These are phyloP conservation scores for Turnix velox DNA, from an alignment of 2,113 vertebrate genomes.

Conservation along the genomic window DNA sequence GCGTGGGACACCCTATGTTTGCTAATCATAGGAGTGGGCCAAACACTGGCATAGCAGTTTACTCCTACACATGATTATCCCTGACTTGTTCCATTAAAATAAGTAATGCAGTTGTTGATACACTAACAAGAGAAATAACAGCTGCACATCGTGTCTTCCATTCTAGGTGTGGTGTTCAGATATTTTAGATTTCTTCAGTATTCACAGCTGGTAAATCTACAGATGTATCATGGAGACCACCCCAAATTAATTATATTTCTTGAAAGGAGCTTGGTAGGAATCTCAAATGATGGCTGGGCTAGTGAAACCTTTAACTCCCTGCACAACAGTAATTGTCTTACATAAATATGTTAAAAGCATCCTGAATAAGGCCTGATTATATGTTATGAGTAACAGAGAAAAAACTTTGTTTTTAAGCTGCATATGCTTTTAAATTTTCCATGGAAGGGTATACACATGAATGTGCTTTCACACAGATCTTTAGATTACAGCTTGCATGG, in stretches of 20 bases:
- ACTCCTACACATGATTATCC: background rate
- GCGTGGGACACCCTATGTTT: background rate
- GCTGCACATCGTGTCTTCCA: accelerated
- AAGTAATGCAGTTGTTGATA: background rate
- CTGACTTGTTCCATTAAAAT: background rate
- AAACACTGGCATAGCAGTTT: background rate
- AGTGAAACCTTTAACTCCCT: background rate
- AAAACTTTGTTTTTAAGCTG: background rate
- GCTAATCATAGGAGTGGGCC: background rate
- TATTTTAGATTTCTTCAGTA: background rate
- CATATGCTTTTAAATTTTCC: background rate
- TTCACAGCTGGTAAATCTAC: background rate
- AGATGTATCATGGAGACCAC: background rate
- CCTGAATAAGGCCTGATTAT: background rate
- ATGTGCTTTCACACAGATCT: background rate
- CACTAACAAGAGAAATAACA: background rate
- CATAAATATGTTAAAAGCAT: accelerated
- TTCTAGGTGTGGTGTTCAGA: background rate
- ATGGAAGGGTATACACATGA: background rate
- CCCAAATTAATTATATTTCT: background rate
- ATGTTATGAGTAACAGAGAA: background rate
- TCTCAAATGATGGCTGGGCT: too few relatives aligned
- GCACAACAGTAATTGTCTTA: background rate
- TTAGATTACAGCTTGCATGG: constrained; percentile 2
- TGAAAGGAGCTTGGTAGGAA: background rate